Evolutionary conservation across 2,113 vertebrate species (phyloP).

Genomic region (Cinclus cinclus): DNA sequence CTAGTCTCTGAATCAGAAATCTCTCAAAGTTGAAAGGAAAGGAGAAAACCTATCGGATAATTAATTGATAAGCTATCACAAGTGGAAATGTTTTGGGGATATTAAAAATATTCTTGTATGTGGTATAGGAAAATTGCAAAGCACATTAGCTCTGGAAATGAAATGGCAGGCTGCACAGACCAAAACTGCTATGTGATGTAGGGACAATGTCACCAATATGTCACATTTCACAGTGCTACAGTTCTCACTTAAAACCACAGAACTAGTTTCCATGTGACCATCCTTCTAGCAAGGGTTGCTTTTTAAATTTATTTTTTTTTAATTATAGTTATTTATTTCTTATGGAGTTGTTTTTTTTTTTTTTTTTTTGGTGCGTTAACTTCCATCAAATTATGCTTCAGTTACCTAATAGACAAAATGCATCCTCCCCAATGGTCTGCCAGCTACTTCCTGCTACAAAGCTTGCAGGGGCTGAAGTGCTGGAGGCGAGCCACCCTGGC

Average conservation of each 20-base stretch:
- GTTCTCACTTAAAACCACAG: neutral
- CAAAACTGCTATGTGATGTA: neutral
- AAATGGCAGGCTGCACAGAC: neutral
- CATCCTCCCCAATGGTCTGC: constrained; percentile 20
- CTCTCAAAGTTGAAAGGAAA: neutral
- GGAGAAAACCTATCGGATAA: neutral
- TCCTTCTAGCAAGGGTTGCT: neutral
- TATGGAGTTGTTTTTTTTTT: neutral
- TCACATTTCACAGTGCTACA: neutral
- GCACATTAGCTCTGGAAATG: neutral
- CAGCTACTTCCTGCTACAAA: constrained; percentile 15
- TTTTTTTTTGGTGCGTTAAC: neutral
- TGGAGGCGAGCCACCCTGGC: constrained; percentile 52
- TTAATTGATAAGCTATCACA: neutral
- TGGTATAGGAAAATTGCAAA: neutral
- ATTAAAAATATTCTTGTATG: neutral
- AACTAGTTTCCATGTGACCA: neutral
- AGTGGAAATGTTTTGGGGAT: neutral
- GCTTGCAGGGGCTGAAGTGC: neutral
- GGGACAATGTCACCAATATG: neutral
- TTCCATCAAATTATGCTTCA: neutral
- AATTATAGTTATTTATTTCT: neutral
- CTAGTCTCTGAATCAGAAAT: neutral
- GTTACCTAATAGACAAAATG: constrained; percentile 4
- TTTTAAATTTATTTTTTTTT: fast-evolving